These are phyloP conservation scores for Lordiphosa collinella DNA, from an alignment of 1,140 invertebrate species.

Conservation along the genomic window DNA sequence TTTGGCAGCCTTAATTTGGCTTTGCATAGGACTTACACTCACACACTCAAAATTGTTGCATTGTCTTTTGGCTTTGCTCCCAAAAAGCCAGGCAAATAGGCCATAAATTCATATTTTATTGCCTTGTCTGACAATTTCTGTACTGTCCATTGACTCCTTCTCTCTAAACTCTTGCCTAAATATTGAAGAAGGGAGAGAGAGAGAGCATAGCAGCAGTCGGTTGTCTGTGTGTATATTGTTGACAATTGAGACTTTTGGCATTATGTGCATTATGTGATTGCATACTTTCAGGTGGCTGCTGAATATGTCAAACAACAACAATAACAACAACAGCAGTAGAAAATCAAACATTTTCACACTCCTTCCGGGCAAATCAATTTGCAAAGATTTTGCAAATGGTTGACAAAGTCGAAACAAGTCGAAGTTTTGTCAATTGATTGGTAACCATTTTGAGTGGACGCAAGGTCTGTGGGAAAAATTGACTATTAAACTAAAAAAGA, in stretches of 20 bases:
- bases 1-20: constrained; percentile 46
- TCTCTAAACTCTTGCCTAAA: constrained; percentile 36
- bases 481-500: no score
- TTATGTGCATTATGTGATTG: constrained; percentile 57
- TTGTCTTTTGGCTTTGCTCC: constrained; percentile 30
- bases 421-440: no score
- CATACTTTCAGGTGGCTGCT: constrained; percentile 41
- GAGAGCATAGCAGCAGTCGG: neutral
- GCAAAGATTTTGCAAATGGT: constrained; percentile 1
- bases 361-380: constrained; percentile 27
- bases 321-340: constrained; percentile 8
- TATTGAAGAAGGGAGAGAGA: constrained; percentile 21
- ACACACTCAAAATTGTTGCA: constrained; percentile 28
- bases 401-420: neutral
- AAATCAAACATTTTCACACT: constrained; percentile 5
- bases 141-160: constrained; percentile 9
- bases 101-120: constrained; percentile 75
- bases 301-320: constrained; percentile 18
- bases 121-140: constrained; percentile 28
- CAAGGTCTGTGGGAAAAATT: no score
- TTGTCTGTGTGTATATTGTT: constrained; percentile 31
- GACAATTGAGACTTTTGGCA: constrained; percentile 59
- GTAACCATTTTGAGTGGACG: no score
- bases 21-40: constrained; percentile 25
- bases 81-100: constrained; percentile 69